phyloP scores from a whole-genome alignment of 92 coral and sea anemone genomes.

The Phenganax stokvisi region DNA sequence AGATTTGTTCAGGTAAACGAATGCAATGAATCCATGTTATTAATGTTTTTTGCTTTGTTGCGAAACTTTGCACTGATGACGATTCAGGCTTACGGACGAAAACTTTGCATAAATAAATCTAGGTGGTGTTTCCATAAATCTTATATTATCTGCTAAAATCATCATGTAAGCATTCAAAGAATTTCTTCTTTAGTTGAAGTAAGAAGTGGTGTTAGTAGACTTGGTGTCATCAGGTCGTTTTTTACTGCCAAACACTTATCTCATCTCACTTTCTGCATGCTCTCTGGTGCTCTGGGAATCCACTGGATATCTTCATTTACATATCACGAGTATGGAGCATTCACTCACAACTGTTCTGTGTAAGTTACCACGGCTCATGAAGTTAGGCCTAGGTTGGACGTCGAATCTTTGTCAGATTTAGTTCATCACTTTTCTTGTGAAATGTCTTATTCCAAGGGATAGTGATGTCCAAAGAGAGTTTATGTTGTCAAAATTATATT shows the following conservation, averaged over 20 bases:
- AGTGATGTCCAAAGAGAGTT: no score
- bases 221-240: slow-evolving; percentile 9
- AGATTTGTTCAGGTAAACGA: slow-evolving; percentile 27
- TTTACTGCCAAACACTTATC: slow-evolving; percentile 16
- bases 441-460: no score
- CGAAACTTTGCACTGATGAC: no score
- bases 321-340: slow-evolving; percentile 16
- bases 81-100: no score
- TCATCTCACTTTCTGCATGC: slow-evolving; percentile 14
- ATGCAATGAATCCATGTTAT: background rate
- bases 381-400: background rate
- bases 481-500: no score
- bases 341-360: slow-evolving; percentile 22
- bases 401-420: background rate
- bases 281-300: slow-evolving; percentile 10
- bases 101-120: no score
- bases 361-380: background rate
- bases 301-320: slow-evolving; percentile 20
- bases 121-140: no score
- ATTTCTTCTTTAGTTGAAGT: slow-evolving; percentile 24
- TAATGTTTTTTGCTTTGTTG: no score
- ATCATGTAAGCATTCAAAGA: background rate
- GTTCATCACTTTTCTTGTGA: no score
- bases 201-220: slow-evolving; percentile 16
- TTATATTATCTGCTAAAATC: no score